phyloP scores from a whole-genome alignment of 1,140 invertebrate genomes.

The Ectropis grisescens region DNA sequence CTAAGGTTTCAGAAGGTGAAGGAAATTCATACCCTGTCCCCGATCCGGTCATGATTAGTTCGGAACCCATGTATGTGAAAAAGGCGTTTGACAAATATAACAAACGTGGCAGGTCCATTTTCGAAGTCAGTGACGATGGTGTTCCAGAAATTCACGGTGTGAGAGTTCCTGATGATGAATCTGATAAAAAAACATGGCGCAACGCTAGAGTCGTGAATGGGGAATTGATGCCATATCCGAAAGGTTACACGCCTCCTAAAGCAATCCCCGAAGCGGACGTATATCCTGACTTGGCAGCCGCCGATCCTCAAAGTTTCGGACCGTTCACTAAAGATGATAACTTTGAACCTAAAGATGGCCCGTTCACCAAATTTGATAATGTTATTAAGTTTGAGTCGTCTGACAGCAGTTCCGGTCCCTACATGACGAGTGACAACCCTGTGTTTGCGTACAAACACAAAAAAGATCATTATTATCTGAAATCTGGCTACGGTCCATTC shows the following conservation, averaged over 20 bases:
- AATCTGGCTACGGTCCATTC: constrained; percentile 69
- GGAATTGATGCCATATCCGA: constrained; percentile 78
- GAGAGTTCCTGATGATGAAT: constrained; percentile 85
- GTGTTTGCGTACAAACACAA: constrained; percentile 49
- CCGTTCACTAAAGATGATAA: constrained; percentile 67
- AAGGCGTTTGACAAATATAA: constrained; percentile 62
- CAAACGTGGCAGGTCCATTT: constrained; percentile 68
- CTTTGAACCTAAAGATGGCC: constrained; percentile 60
- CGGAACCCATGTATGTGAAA: constrained; percentile 73
- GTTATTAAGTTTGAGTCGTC: constrained; percentile 54
- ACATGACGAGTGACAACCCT: constrained; percentile 45
- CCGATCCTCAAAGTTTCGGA: constrained; percentile 49
- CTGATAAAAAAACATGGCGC: constrained; percentile 85
- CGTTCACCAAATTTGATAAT: constrained; percentile 66
- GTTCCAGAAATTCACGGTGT: constrained; percentile 85
- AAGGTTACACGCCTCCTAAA: constrained; percentile 75
- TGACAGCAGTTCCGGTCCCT: constrained; percentile 38
- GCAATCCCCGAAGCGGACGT: constrained; percentile 71
- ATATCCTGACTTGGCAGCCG: constrained; percentile 55
- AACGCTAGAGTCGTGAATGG: constrained; percentile 90
- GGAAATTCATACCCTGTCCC: constrained; percentile 67
- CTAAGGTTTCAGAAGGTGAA: constrained; percentile 63
- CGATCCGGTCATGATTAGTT: constrained; percentile 76
- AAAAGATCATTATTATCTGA: constrained; percentile 53
- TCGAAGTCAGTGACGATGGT: constrained; percentile 76